Percentiles rank a stretch among this genome's conserved stretches.
These are phyloP conservation scores for Orchesellides sinensis DNA, from an alignment of 2,888 invertebrate genomes.

Conservation along the genomic window DNA sequence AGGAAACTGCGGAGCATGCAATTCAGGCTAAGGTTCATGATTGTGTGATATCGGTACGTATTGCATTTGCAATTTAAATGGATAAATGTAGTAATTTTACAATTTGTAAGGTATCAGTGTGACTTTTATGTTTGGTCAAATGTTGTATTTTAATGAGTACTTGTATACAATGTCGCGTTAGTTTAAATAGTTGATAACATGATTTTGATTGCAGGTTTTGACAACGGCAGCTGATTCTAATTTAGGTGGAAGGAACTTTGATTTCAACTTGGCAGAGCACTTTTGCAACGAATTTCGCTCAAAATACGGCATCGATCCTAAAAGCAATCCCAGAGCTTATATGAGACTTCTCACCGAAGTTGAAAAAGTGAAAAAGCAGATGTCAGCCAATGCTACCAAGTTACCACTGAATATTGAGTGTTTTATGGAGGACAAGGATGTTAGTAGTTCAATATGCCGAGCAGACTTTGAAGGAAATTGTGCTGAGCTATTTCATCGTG, in stretches of 20 bases:
- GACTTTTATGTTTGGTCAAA: too few species aligned
- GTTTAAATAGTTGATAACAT: conserved; percentile 88
- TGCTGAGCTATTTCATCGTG: conserved; percentile 85
- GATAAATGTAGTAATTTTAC: too few species aligned
- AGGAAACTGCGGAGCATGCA: conserved; percentile 91
- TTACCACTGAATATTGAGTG: conserved; percentile 98
- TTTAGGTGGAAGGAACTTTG: conserved; percentile 96
- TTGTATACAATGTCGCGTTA: conserved; percentile 86
- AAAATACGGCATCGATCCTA: conserved; percentile 92
- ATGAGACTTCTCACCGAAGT: conserved; percentile 93
- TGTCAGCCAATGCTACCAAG: conserved; percentile 98
- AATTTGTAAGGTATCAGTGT: too few species aligned
- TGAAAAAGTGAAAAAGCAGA: conserved; percentile 98
- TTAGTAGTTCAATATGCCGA: conserved; percentile 87
- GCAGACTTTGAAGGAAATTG: conserved; percentile 91
- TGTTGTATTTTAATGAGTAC: too few species aligned
- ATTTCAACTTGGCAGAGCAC: conserved; percentile 89
- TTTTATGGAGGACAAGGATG: conserved; percentile 98
- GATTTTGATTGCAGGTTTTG: conserved; percentile 82
- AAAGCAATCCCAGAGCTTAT: conserved; percentile 89
- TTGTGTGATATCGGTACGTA: conserved; percentile 90
- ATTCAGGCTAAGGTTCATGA: conserved; percentile 94
- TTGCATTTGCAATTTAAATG: not conserved
- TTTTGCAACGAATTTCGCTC: conserved; percentile 92
- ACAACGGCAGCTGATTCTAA: conserved; percentile 90